Evolutionary conservation across 2,797 vertebrate genomes (phyloP), one percentile per base, ranked within the genome.

Genomic region (Threskiornis aethiopicus): DNA sequence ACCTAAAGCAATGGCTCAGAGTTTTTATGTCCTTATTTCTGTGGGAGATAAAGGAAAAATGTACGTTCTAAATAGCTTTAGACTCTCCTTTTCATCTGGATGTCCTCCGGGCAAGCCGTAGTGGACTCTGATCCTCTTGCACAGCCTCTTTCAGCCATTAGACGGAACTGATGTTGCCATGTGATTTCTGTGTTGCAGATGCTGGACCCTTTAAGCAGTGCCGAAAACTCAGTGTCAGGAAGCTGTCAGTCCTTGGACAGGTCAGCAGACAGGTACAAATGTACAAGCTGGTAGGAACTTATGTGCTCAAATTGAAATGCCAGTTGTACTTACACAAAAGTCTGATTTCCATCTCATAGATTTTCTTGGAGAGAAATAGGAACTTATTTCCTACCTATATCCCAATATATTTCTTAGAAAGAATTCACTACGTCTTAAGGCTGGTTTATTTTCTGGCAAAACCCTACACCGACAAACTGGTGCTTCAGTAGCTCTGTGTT

Each of bases 181-280:
- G 55, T 94, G 78, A 10, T 73, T 92, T 89, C 91, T 97, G 54
- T 86, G 67, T 97, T 97, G 26, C 97, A 99, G 99, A 98, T 99
- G 96, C 97, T 99, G 98, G 99, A 99, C 97, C 99, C 99, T 33
- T 98, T 99, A 98, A 99, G 99, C 98, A 99, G 99, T 86, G 99
- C 99, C 37, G 99, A 99, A 91, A 99, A 99, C 97, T 99, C 99
- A 0, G 98, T 99, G 82, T 99, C 99, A 39, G 99, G 99, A 92
- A 99, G 99, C 97, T 99, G 99, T 95, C 99, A 99, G 95, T 99
- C 99, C 85, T 98, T 99, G 98, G 99, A 99, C 98, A 99, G 99
- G 96, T 99, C 98, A 98, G 99, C 98, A 81, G 99, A 99, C 98
- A 99, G 99, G 99, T 99, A 98, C 90, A 98, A 97, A 85, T 76